Base-by-base conservation (phyloP, 1,140 invertebrate species). In the Metaphire vulgaris region DNA sequence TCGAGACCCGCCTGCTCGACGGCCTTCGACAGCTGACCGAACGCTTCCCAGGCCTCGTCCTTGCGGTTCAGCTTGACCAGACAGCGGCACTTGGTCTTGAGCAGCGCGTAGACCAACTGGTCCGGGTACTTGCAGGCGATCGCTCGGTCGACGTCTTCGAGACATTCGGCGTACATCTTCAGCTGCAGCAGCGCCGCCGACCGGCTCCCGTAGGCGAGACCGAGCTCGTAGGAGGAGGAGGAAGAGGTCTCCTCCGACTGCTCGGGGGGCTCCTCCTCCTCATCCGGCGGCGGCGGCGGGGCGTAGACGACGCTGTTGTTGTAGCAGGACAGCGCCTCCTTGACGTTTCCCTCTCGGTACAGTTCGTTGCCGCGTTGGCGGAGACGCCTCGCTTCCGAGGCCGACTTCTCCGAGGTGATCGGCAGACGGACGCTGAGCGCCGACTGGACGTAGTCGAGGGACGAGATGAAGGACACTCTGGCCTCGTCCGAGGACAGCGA, bases 151-250 rank as follows among this genome's bases (percentile, higher is more conserved):
- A 78, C 32, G 69, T 78, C 77, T 2, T 65, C 68, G 1, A 78
- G 33, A 32, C 77, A 78, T 21, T 56, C 66, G 0, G 30, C 28
- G 64, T 69, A 78, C 30, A 32, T 30, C 68, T 75, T 32, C 41
- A 78, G 33, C 41, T 78, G 56, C 64, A 69, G 69, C n/a, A 75
- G 34, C 14, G 72, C 26, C 12, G 74, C 77, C 33, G 77, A 78
- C 6, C 77, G 33, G 69, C 75, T 78, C 16, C 67, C 77, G 28
- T 69, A 68, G 16, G 73, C 73, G 21, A 78, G 56, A 21, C 41
- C 73, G 29, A 78, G 64, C 66, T 74, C 77, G 16, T 2, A 29
- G 12, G 16, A 16, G 0, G 2, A 33, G 1, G 72, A 73, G 6
- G 67, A 98, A n/a, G n/a, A n/a, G n/a, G n/a, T n/a, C n/a, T n/a